Percentiles rank a stretch among this genome's conserved stretches.
phyloP scores from a whole-genome alignment of 2,113 vertebrate species.

The Tetrao urogallus region DNA sequence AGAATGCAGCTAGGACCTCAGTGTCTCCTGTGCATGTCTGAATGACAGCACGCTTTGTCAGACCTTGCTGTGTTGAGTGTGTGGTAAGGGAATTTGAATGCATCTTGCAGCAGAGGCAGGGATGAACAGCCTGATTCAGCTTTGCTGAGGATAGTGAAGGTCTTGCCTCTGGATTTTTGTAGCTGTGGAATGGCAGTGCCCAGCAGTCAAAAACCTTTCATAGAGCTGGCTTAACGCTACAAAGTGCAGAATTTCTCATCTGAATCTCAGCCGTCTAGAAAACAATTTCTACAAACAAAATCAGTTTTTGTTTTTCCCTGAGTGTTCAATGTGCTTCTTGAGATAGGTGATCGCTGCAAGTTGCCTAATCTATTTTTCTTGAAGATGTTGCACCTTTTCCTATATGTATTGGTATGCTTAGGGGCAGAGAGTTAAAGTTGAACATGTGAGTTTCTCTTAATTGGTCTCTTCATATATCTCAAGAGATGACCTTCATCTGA shows the following conservation, averaged over 20 bases:
- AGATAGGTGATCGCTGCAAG: rapidly evolving
- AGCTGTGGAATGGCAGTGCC: not conserved
- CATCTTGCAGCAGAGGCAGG: not conserved
- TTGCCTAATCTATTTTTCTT: not conserved
- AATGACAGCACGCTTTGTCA: not conserved
- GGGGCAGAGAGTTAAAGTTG: not conserved
- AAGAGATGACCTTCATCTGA: not conserved
- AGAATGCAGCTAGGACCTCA: not conserved
- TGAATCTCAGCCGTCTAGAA: not conserved
- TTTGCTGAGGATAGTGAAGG: not conserved
- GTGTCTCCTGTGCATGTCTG: not conserved
- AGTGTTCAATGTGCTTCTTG: not conserved
- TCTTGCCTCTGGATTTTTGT: not conserved
- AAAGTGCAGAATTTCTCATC: not conserved
- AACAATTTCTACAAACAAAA: not conserved
- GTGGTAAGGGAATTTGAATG: not conserved
- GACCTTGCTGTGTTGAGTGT: rapidly evolving
- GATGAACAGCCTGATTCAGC: not conserved
- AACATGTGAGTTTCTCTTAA: not conserved
- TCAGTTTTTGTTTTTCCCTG: not conserved
- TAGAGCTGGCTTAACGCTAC: not conserved
- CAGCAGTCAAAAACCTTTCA: not conserved
- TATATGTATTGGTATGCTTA: not conserved
- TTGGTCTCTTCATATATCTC: not conserved
- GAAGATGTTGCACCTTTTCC: not conserved